These are phyloP conservation scores for Gerris buenoi DNA, from an alignment of 1,140 invertebrate genomes.

Conservation along the genomic window DNA sequence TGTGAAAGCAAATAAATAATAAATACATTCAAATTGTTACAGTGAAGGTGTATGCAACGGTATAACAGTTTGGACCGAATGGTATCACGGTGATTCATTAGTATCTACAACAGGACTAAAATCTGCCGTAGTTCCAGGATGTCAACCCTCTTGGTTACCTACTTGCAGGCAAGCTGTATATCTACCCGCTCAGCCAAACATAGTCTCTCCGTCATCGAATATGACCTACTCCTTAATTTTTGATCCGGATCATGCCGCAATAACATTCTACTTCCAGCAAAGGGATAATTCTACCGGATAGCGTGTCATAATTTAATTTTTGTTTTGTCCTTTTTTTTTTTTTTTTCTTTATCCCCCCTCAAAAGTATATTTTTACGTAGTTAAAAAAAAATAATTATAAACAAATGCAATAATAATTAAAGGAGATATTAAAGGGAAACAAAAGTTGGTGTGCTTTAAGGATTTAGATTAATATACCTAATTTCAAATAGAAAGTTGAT, in stretches of 20 bases:
- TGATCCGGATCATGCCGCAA: background rate
- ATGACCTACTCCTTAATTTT: background rate
- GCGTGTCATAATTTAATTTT: too few species aligned
- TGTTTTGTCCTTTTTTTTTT: too few species aligned
- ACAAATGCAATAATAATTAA: too few species aligned
- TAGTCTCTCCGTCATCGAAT: background rate
- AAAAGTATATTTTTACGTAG: background rate
- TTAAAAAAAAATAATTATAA: background rate
- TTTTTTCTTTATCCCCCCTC: background rate
- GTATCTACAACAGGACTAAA: background rate
- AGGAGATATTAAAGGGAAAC: too few species aligned
- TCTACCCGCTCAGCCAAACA: background rate
- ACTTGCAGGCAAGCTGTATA: background rate
- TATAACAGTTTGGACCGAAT: background rate
- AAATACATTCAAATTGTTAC: too few species aligned
- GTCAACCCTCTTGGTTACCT: background rate
- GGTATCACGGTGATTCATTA: background rate
- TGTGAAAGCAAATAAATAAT: too few species aligned
- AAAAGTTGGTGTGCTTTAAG: too few species aligned
- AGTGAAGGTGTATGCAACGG: constrained; percentile 1
- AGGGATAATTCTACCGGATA: too few species aligned
- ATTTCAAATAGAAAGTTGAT: too few species aligned
- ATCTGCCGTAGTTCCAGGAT: too few species aligned
- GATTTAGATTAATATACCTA: too few species aligned
- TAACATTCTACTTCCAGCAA: background rate